Conservation (phyloP, 2,797 vertebrate species). For the Fistularia tabacaria region DNA sequence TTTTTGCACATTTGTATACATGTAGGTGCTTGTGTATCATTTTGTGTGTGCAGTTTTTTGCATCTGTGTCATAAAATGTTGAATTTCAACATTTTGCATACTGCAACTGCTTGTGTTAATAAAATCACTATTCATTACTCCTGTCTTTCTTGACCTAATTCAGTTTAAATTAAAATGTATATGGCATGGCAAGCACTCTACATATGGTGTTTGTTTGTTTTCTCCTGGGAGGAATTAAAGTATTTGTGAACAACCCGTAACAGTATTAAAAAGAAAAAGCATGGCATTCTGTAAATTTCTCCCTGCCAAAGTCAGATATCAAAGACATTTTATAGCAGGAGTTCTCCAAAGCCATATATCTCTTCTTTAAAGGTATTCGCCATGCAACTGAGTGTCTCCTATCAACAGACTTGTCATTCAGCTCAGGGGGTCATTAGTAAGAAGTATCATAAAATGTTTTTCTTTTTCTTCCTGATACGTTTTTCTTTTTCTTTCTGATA, state of each 20-base stretch:
- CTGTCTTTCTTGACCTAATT: constrained; percentile 11
- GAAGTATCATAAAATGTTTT: too few species aligned
- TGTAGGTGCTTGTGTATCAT: neutral
- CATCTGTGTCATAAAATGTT: too few species aligned
- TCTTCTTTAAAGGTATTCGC: constrained; percentile 32
- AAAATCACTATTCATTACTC: neutral
- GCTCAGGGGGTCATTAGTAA: too few species aligned
- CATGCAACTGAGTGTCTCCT: constrained; percentile 5
- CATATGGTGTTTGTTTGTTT: neutral
- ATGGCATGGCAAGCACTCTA: neutral
- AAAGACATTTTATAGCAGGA: constrained; percentile 33
- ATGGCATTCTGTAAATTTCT: constrained; percentile 37
- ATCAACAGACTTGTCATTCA: too few species aligned
- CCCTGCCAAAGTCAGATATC: constrained; percentile 39
- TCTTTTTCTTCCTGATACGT: too few species aligned
- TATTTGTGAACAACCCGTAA: constrained; percentile 36
- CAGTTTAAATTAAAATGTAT: constrained; percentile 12
- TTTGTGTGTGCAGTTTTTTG: too few species aligned
- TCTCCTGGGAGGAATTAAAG: constrained; percentile 35
- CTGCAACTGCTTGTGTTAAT: neutral
- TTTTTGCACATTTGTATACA: neutral
- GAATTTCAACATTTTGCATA: too few species aligned
- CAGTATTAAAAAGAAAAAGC: constrained; percentile 45
- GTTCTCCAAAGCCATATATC: constrained; percentile 17
- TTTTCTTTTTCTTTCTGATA: too few species aligned